Conservation (phyloP, 2,113 vertebrate genomes). For the Blennius ocellaris region DNA sequence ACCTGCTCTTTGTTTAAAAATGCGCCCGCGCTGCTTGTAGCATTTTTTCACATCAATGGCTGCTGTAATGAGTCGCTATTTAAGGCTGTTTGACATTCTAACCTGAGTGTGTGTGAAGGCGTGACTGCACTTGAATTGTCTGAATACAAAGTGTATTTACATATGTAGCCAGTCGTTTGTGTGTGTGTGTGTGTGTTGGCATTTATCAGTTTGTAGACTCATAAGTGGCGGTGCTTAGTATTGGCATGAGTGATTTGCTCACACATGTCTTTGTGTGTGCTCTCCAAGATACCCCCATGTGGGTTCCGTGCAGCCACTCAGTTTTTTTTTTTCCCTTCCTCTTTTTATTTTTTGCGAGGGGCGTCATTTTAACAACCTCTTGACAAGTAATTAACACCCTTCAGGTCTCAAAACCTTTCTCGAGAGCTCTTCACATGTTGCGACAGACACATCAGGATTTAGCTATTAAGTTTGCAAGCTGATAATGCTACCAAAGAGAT, state of each 20-base stretch:
- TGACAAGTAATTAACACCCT: slow-evolving; percentile 77
- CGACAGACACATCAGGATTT: slow-evolving; percentile 50
- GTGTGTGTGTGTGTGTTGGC: background rate
- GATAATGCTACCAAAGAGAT: slow-evolving; percentile 23
- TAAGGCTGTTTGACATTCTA: slow-evolving; percentile 49
- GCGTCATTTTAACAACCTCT: slow-evolving; percentile 75
- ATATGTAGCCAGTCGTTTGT: slow-evolving; percentile 1
- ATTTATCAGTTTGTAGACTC: slow-evolving; percentile 9
- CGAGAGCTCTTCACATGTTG: slow-evolving; percentile 66
- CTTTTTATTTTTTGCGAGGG: slow-evolving; percentile 34
- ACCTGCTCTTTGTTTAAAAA: slow-evolving; percentile 43
- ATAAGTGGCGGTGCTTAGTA: background rate
- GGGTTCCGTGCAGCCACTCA: slow-evolving; percentile 33
- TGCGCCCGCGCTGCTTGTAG: slow-evolving; percentile 25
- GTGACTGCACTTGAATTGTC: background rate
- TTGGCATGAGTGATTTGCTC: slow-evolving; percentile 6
- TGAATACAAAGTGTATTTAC: slow-evolving; percentile 12
- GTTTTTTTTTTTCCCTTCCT: background rate
- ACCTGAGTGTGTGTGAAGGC: slow-evolving; percentile 10
- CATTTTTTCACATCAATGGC: slow-evolving; percentile 47
- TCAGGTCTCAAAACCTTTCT: slow-evolving; percentile 67
- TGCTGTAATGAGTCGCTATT: slow-evolving; percentile 49
- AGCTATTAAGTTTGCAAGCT: slow-evolving; percentile 37
- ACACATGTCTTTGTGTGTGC: slow-evolving; percentile 14
- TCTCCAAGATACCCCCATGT: slow-evolving; percentile 10